phyloP scores from a whole-genome alignment of 2,888 invertebrate species.

The Drosophila cognata region DNA sequence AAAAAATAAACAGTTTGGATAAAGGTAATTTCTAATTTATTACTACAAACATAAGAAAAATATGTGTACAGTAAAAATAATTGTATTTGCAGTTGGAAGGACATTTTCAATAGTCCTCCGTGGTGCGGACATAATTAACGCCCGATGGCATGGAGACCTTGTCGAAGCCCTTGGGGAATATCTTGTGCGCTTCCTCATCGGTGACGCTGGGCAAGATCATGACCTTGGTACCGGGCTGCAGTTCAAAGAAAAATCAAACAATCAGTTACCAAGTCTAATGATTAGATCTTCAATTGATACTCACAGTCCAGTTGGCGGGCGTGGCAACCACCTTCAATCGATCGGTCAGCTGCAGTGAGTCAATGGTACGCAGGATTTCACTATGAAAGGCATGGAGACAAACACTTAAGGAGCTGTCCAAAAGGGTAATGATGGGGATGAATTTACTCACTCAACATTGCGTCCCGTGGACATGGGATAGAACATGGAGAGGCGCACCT shows the following conservation, averaged over 20 bases:
- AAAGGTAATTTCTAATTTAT: background rate
- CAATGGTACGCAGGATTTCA: slow-evolving; percentile 93
- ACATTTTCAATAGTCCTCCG: slow-evolving; percentile 87
- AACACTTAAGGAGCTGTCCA: slow-evolving; percentile 2
- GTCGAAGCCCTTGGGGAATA: slow-evolving; percentile 90
- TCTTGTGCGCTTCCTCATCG: slow-evolving; percentile 87
- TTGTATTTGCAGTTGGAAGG: background rate
- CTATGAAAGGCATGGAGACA: slow-evolving; percentile 84
- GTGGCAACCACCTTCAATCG: slow-evolving; percentile 91
- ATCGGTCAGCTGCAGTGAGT: slow-evolving; percentile 92
- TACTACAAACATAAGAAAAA: background rate
- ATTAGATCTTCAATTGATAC: slow-evolving; percentile 52
- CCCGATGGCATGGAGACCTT: slow-evolving; percentile 91
- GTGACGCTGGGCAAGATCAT: slow-evolving; percentile 92
- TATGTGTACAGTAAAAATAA: background rate
- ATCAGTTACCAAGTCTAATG: background rate
- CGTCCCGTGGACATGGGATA: slow-evolving; percentile 95
- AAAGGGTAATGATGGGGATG: background rate
- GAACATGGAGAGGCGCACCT: slow-evolving; percentile 91
- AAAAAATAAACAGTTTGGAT: background rate
- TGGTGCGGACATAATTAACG: slow-evolving; percentile 90
- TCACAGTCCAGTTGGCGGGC: slow-evolving; percentile 94
- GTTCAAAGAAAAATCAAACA: background rate
- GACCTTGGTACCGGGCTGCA: slow-evolving; percentile 89
- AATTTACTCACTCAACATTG: slow-evolving; percentile 90